Base-by-base conservation (phyloP, 2,797 vertebrate genomes). In the Liparis tanakae region DNA sequence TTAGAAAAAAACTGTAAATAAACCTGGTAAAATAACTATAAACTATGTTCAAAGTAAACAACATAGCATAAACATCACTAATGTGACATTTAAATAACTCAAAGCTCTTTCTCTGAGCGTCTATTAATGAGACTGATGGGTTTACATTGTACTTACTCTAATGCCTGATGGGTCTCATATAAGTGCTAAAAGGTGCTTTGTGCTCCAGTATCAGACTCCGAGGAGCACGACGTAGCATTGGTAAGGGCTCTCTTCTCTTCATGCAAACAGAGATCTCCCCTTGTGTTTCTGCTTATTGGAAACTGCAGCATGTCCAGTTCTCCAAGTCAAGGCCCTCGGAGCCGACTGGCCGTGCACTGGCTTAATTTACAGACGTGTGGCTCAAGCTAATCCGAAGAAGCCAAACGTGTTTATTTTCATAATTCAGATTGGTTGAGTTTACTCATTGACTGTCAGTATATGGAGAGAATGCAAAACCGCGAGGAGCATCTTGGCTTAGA, bases 331-430 rank as follows among this genome's bases (percentile, higher is more conserved):
- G 44, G 56, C 44, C 53, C 48, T 66, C 65, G 46, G 34, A 17
- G 48, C 34, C 7, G 1, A 34, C 4, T 60, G 34, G 44, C 37
- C 39, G 34, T 20, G 64, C 46, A 17, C 37, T 50, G 44, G 67
- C 18, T 83, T 71, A 80, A 72, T 81, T 76, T 80, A 54, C 55
- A 61, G 55, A 84, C 70, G n/a, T 61, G 62, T n/a, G 37, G 36
- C 46, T n/a, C 5, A 37, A 61, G 48, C 62, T 60, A 71, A 55
- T 46, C 22, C 2, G 3, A 62, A 56, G 46, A 63, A 72, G 25
- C 56, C 10, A 30, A 67, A 43, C 1, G 70, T 53, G 51, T 17
- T 65, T 57, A 56, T 63, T 65, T 57, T 59, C 60, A 4, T 63
- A 48, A 71, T 66, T 57, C 55, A 64, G 20, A 67, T 54, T 58